Percentiles rank a stretch among this genome's conserved stretches.
phyloP scores from a whole-genome alignment of 2,113 vertebrate genomes.

The Ovis canadensis region DNA sequence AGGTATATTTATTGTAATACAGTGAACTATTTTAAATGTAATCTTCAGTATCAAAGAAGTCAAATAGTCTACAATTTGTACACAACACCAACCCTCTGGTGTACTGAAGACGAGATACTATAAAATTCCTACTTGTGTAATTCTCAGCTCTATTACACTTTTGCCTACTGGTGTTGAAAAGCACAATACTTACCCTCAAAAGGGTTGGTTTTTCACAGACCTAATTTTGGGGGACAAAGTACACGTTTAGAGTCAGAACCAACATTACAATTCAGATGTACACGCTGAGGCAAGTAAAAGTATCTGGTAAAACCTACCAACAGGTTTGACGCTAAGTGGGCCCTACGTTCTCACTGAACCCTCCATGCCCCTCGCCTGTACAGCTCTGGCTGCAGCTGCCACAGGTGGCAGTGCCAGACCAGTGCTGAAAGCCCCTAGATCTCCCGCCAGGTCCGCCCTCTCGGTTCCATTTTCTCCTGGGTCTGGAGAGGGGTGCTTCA shows the following conservation, averaged over 20 bases:
- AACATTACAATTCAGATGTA: neutral
- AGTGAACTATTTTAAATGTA: neutral
- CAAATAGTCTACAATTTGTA: neutral
- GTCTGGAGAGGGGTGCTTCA: rapidly evolving
- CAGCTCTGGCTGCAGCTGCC: neutral
- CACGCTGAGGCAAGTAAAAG: neutral
- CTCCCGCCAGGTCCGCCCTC: neutral
- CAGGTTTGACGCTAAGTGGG: too few species aligned
- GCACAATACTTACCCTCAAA: rapidly evolving
- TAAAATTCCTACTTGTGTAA: neutral
- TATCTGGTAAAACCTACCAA: neutral
- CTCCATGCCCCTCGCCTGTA: rapidly evolving
- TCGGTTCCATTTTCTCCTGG: neutral
- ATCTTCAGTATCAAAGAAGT: neutral
- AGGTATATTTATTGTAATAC: neutral
- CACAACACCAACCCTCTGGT: neutral
- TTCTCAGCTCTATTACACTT: neutral
- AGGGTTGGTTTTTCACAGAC: neutral
- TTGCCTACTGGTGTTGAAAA: neutral
- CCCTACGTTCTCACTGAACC: neutral
- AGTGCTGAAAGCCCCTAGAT: neutral
- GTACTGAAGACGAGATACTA: neutral
- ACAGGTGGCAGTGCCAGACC: neutral
- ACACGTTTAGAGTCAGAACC: neutral
- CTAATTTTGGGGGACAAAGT: neutral